Evolutionary conservation across 2,888 invertebrate genomes (phyloP), one percentile per base, ranked within the genome.

Genomic region (Phalera bucephala): DNA sequence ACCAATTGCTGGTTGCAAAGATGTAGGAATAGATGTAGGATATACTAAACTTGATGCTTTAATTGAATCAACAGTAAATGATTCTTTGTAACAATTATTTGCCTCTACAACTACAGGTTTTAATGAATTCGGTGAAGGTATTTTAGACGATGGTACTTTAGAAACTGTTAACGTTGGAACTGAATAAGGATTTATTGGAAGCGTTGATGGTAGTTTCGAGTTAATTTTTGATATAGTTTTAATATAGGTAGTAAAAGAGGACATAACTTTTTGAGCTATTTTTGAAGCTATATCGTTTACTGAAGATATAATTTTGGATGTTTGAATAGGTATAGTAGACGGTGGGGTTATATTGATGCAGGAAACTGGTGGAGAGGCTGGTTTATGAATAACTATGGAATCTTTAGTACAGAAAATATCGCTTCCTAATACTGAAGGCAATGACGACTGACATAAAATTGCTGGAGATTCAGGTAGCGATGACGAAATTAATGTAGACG

Each of bases 261-360:
- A 37, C 0, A 53, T 1, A 5, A 45, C 29, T 22, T 28, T 33
- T 23, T 45, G 31, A 3, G 22, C 17, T 21, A 52, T 13, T 8
- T 37, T 41, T 17, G 53, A 37, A 1, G 57, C 20, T 4, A 38
- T n/a, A 26, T 40, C n/a, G 3, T 32, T 44, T 3, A 54, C 26
- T 14, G 43, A 29, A 9, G 53, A 38, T 0, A 45, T 3, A 3
- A 41, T 22, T 1, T 35, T 31, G 2, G 42, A 14, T 2, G 40
- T 23, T 8, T 21, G 5, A 15, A 34, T 22, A 2, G 35, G 8
- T 2, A 52, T 4, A 32, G 0, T 5, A n/a, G 27, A 26, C 5
- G 38, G 27, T 4, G 21, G 12, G 1, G 30, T 51, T 31, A 36
- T n/a, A 1, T 27, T 31, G 12, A 31, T 21, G 0, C 10, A 4